Percentiles rank a stretch among this genome's conserved stretches.
Evolutionary conservation across 1,140 invertebrate species (phyloP).

Genomic region (Heliconius congener): DNA sequence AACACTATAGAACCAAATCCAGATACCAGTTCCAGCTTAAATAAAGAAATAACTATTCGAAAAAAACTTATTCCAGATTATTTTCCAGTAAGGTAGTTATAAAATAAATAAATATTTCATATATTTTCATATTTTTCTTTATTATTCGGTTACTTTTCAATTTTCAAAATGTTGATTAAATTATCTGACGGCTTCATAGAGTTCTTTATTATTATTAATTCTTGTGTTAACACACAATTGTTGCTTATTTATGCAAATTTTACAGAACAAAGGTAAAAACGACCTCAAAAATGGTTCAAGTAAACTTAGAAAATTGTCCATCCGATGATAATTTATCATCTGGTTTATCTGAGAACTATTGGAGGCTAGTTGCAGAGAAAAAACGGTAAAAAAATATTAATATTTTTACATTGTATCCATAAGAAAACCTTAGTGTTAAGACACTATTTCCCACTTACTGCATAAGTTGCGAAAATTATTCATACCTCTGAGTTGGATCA

Average conservation of each 20-base stretch:
- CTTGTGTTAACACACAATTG: not conserved
- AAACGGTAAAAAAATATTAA: slow-evolving; percentile 36
- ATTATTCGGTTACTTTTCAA: not conserved
- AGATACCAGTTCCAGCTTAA: not conserved
- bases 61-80: slow-evolving; percentile 34
- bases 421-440: no score
- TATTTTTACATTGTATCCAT: not conserved
- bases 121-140: not conserved
- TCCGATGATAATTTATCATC: slow-evolving; percentile 23
- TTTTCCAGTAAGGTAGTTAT: slow-evolving; percentile 24
- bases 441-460: no score
- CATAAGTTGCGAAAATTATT: no score
- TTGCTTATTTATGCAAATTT: slow-evolving; percentile 14
- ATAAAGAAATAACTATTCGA: slow-evolving; percentile 2
- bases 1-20: slow-evolving; percentile 10
- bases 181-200: no score
- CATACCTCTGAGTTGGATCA: no score
- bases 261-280: slow-evolving; percentile 33
- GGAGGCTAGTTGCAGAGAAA: slow-evolving; percentile 42
- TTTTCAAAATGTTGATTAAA: not conserved
- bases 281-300: slow-evolving; percentile 38
- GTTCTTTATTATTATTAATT: not conserved
- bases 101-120: not conserved
- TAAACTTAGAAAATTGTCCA: slow-evolving; percentile 34
- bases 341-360: slow-evolving; percentile 37